Percentiles rank a stretch among this genome's conserved stretches.
These are phyloP conservation scores for Agrochola lota DNA, from an alignment of 2,888 invertebrate genomes.

Conservation along the genomic window DNA sequence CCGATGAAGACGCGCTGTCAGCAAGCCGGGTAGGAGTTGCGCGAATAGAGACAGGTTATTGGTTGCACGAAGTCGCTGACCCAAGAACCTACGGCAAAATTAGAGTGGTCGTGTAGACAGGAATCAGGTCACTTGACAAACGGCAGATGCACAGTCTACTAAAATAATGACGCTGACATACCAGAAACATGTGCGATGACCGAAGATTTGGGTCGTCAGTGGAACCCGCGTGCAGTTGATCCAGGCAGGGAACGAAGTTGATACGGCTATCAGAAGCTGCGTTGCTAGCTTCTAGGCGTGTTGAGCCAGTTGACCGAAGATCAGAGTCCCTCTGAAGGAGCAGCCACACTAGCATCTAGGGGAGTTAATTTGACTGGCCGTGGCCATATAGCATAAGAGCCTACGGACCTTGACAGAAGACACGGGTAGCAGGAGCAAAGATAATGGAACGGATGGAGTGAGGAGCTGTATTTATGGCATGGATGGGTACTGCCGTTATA, in stretches of 20 bases:
- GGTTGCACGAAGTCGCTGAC: not conserved
- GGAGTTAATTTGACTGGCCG: not conserved
- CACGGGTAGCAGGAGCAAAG: constrained; percentile 3
- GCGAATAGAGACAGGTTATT: not conserved
- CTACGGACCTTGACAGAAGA: not conserved
- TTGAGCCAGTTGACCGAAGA: constrained; percentile 26
- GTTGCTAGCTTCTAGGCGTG: not conserved
- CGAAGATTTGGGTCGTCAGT: constrained; percentile 26
- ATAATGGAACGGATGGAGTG: constrained; percentile 4
- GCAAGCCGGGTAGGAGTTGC: not conserved
- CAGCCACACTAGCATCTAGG: constrained; percentile 6
- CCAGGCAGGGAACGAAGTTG: not conserved
- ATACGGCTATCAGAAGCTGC: constrained; percentile 6
- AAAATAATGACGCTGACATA: constrained; percentile 19
- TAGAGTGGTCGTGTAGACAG: constrained; percentile 16
- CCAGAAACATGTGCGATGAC: constrained; percentile 17
- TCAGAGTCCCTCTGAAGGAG: not conserved
- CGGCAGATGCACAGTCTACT: constrained; percentile 5
- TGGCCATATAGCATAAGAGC: not conserved
- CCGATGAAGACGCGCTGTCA: not conserved
- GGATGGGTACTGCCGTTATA: constrained; percentile 7
- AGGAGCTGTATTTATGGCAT: not conserved
- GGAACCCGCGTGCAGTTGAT: constrained; percentile 6
- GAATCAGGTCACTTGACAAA: not conserved
- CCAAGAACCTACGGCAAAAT: constrained; percentile 38